A percentile compares a stretch with the other conserved stretches of the same genome.
Evolutionary conservation across 1,140 invertebrate genomes (phyloP).

Genomic region (Zaprionus africanus): DNA sequence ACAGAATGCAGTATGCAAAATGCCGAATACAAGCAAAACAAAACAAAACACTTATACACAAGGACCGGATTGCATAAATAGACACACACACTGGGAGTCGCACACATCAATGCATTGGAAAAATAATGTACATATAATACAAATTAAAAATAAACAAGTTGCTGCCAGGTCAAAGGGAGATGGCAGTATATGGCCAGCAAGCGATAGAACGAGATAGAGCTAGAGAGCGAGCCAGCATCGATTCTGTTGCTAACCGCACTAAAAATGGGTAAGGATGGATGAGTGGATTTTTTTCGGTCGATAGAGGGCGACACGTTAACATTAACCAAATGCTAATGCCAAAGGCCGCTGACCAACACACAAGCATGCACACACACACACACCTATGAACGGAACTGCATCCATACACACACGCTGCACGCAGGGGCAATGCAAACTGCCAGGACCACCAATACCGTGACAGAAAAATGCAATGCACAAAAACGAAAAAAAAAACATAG

Average conservation of each 20-base stretch:
- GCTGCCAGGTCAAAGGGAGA: conserved; percentile 32
- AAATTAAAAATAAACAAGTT: conserved; percentile 73
- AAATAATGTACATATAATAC: conserved; percentile 72
- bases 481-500: conserved; percentile 29
- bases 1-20: conserved; percentile 43
- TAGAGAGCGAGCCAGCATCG: conserved; percentile 10
- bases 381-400: conserved; percentile 7
- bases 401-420: conserved; percentile 10
- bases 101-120: conserved; percentile 37
- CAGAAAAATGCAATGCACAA: conserved; percentile 47
- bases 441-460: conserved; percentile 61
- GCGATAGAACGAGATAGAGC: not conserved
- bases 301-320: conserved; percentile 64
- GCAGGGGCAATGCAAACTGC: conserved; percentile 44
- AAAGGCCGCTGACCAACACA: conserved; percentile 54
- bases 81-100: conserved; percentile 24
- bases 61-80: conserved; percentile 73
- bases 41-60: conserved; percentile 74
- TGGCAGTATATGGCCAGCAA: not conserved
- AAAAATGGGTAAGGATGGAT: conserved; percentile 40
- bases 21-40: conserved; percentile 61
- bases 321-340: conserved; percentile 81
- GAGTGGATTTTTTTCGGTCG: conserved; percentile 56
- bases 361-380: conserved; percentile 1
- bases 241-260: conserved; percentile 72